Conservation (phyloP, 53 echinoderm and acorn worm genomes). For the Temnopleurus reevesii region DNA sequence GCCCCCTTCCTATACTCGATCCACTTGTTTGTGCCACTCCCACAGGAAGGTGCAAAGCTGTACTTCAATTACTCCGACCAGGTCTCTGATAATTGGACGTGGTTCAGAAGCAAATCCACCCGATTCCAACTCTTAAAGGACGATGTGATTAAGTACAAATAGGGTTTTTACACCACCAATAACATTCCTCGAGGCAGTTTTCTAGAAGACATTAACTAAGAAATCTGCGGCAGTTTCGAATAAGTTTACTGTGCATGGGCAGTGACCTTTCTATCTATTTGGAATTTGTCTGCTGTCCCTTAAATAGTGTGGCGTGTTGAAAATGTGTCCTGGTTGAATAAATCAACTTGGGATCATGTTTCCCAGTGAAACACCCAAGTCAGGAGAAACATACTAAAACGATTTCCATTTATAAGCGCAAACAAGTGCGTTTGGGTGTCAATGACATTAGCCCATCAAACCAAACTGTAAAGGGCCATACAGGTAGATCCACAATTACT, state of each 20-base stretch:
- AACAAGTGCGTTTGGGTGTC: background rate
- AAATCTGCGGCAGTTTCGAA: background rate
- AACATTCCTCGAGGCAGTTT: background rate
- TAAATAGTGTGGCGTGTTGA: too few species aligned
- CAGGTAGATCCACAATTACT: background rate
- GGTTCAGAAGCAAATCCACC: background rate
- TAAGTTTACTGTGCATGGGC: background rate
- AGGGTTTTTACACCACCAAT: background rate
- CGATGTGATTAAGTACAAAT: background rate
- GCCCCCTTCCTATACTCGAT: background rate
- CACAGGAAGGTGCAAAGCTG: background rate
- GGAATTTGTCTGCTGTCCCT: background rate
- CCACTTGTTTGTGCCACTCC: conserved; percentile 3
- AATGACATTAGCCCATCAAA: background rate
- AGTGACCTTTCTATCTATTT: background rate
- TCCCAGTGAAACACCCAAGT: background rate
- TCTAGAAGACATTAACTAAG: background rate
- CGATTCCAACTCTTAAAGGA: background rate
- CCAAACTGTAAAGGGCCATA: background rate
- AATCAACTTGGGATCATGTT: background rate
- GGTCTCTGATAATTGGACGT: background rate
- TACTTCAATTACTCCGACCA: background rate
- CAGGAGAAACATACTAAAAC: background rate
- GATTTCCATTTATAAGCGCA: background rate
- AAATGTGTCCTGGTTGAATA: background rate